Conservation (phyloP, 2,888 invertebrate genomes). For the Tribolium freemani region DNA sequence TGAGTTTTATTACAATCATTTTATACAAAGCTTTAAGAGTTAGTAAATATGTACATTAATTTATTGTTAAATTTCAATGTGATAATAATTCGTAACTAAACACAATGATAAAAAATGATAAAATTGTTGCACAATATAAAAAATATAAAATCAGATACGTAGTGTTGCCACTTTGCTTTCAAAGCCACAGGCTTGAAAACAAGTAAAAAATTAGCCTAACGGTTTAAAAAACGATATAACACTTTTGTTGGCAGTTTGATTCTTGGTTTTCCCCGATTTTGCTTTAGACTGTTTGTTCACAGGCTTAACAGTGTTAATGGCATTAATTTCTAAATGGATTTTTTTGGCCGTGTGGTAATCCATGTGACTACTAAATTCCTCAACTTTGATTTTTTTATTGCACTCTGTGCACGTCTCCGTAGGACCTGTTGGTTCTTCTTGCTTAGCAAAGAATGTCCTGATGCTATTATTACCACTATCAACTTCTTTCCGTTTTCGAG, state of each 20-base stretch:
- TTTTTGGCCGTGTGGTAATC: conserved; percentile 90
- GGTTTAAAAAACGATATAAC: conserved; percentile 47
- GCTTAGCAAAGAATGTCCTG: conserved; percentile 55
- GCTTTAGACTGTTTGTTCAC: conserved; percentile 8
- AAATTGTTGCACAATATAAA: no score
- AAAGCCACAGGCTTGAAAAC: no score
- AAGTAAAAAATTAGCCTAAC: conserved; percentile 2
- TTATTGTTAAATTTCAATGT: no score
- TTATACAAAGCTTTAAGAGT: no score
- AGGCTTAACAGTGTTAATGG: conserved; percentile 10
- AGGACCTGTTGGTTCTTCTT: conserved; percentile 45
- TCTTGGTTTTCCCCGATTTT: conserved; percentile 37
- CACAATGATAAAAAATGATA: no score
- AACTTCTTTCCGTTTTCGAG: conserved; percentile 34
- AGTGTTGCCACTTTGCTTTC: no score
- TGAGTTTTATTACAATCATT: no score
- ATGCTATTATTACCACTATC: conserved; percentile 29
- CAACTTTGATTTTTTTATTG: conserved; percentile 71
- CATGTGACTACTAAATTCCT: conserved; percentile 77
- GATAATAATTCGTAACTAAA: no score
- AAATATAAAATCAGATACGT: no score
- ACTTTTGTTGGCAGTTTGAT: conserved; percentile 37
- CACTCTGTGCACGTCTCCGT: conserved; percentile 76
- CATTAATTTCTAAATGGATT: conserved; percentile 77
- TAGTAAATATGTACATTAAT: no score